phyloP scores from a whole-genome alignment of 2,797 vertebrate species.

The Huso huso region DNA sequence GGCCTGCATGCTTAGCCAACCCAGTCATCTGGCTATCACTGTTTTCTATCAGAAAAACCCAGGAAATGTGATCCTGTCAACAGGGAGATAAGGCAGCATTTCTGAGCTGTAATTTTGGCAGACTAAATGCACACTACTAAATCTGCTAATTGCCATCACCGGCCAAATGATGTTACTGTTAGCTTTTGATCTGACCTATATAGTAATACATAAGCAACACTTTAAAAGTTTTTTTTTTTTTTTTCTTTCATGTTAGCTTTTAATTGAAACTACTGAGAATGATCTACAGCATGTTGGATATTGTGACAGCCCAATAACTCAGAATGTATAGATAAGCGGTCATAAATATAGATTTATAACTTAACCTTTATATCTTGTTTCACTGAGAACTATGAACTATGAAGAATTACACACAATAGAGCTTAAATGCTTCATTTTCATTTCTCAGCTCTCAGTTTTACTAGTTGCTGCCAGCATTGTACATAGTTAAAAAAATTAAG shows the following conservation, averaged over 20 bases:
- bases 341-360: not conserved
- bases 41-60: constrained; percentile 25
- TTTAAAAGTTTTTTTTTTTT: not conserved
- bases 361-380: not conserved
- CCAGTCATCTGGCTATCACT: constrained; percentile 23
- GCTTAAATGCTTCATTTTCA: no score
- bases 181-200: constrained; percentile 19
- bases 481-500: no score
- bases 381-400: not conserved
- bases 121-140: not conserved
- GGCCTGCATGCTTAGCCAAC: constrained; percentile 16
- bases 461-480: no score
- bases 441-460: no score
- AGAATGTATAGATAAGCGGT: not conserved
- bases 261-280: not conserved
- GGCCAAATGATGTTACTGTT: not conserved
- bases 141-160: not conserved
- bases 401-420: no score
- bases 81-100: constrained; percentile 24
- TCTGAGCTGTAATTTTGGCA: constrained; percentile 18
- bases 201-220: not conserved
- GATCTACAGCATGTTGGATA: not conserved
- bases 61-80: constrained; percentile 28
- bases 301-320: not conserved
- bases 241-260: not conserved